Evolutionary conservation across 2,797 vertebrate genomes (phyloP).

Genomic region (Clarias pachynema): DNA sequence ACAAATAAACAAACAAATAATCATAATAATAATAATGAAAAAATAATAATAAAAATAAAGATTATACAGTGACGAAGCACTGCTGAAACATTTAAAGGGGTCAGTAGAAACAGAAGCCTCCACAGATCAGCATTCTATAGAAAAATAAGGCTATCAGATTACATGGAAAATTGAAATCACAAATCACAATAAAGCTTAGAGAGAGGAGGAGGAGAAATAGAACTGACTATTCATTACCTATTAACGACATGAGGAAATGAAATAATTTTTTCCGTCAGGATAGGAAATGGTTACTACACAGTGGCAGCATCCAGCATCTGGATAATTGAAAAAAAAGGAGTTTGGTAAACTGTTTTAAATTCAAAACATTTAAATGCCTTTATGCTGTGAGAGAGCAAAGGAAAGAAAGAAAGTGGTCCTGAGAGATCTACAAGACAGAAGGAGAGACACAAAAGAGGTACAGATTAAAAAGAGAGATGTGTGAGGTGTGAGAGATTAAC

Average conservation of each 20-base stretch:
- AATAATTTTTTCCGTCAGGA: slow-evolving; percentile 55
- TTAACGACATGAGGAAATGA: slow-evolving; percentile 40
- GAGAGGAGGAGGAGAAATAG: neutral
- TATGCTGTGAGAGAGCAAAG: slow-evolving; percentile 36
- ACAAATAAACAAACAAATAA: too few species aligned
- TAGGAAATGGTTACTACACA: slow-evolving; percentile 48
- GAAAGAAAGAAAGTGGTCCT: neutral
- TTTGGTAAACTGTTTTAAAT: too few species aligned
- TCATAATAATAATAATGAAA: too few species aligned
- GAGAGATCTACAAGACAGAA: slow-evolving; percentile 11
- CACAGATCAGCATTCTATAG: neutral
- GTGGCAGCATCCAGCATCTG: slow-evolving; percentile 46
- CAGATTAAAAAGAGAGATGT: slow-evolving; percentile 39
- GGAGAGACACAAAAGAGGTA: slow-evolving; percentile 26
- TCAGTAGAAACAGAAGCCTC: neutral
- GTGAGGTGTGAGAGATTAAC: slow-evolving; percentile 42
- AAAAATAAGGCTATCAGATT: neutral
- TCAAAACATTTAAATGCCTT: slow-evolving; percentile 9
- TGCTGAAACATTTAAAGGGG: neutral
- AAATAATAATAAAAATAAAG: too few species aligned
- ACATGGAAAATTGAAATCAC: neutral
- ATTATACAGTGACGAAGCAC: neutral
- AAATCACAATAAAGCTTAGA: neutral
- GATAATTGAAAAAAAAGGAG: slow-evolving; percentile 48
- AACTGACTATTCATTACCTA: slow-evolving; percentile 47